phyloP scores from a whole-genome alignment of 2,888 invertebrate species.

The Ypsolopha scabrella region DNA sequence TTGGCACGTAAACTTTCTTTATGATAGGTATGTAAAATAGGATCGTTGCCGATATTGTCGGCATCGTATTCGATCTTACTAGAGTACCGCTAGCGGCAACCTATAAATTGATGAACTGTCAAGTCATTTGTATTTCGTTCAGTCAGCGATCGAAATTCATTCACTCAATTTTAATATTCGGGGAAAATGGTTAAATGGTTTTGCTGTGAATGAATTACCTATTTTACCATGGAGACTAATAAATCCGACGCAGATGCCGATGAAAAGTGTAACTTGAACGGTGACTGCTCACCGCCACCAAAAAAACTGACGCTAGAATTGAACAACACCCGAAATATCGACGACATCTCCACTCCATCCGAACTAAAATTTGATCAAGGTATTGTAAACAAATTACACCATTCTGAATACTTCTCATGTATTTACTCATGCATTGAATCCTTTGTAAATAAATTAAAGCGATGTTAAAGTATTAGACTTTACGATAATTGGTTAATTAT shows the following conservation, averaged over 20 bases:
- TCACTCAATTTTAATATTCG: conserved; percentile 27
- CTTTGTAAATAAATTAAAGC: not conserved
- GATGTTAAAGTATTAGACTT: not conserved
- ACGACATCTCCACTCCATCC: conserved; percentile 69
- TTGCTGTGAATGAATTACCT: conserved; percentile 33
- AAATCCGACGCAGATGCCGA: conserved; percentile 34
- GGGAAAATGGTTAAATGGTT: conserved; percentile 57
- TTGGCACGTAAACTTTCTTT: too few relatives aligned
- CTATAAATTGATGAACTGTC: too few relatives aligned
- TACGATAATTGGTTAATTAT: not conserved
- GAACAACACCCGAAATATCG: conserved; percentile 58
- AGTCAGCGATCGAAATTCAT: too few relatives aligned
- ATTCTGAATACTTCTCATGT: not conserved
- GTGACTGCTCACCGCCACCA: conserved; percentile 37
- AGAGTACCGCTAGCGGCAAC: too few relatives aligned
- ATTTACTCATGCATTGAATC: not conserved
- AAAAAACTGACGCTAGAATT: conserved; percentile 34
- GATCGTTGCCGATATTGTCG: too few relatives aligned
- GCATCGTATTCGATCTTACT: too few relatives aligned
- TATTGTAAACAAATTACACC: conserved; percentile 51
- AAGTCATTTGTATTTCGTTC: too few relatives aligned
- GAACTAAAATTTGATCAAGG: conserved; percentile 79
- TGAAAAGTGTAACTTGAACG: conserved; percentile 44
- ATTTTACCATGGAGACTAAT: conserved; percentile 49
- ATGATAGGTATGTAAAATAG: too few relatives aligned